Base-by-base conservation (phyloP, 2,113 vertebrate species). In the Oenanthe melanoleuca region DNA sequence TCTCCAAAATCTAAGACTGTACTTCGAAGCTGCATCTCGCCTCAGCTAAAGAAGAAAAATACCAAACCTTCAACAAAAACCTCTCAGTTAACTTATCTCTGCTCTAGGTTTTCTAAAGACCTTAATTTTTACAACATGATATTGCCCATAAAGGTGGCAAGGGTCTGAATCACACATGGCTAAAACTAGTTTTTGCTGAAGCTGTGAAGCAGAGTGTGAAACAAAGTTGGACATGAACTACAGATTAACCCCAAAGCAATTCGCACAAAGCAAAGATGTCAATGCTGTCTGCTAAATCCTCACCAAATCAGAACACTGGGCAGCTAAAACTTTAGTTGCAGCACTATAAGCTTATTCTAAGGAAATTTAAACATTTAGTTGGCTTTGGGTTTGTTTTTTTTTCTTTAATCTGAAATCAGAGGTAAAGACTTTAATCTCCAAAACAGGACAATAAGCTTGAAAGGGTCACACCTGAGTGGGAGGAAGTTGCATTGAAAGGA, bases 331-430 rank as follows among this genome's bases (percentile, higher is more conserved):
- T 38, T 29, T 5, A 52, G 12, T 11, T 71, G 16, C 11, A 67
- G 28, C 16, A 45, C 24, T 2, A 0, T n/a, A 21, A 37, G 6
- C 61, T 82, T 91, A 45, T 71, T 79, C 29, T 31, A 73, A 45
- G 22, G 12, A 34, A 65, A 44, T 2, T 60, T 72, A 63, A 82
- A n/a, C 6, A 3, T 67, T 6, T 10, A 24, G 11, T 52, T 59
- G 44, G 8, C 29, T 11, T 28, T 26, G 23, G 8, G 4, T 40
- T 40, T 16, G 2, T 0, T 9, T 42, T 47, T 0, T 44, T 16
- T 49, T 38, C 69, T 69, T 69, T 19, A 11, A 29, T 28, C 47
- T 70, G 23, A 60, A 64, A 52, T 60, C 10, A 45, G 45, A 56
- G 5, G 2, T 11, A 52, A 5, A 12, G 0, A 25, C 44, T 89